These are phyloP conservation scores for Bombus sylvicola DNA, from an alignment of 1,140 invertebrate genomes.

Conservation along the genomic window DNA sequence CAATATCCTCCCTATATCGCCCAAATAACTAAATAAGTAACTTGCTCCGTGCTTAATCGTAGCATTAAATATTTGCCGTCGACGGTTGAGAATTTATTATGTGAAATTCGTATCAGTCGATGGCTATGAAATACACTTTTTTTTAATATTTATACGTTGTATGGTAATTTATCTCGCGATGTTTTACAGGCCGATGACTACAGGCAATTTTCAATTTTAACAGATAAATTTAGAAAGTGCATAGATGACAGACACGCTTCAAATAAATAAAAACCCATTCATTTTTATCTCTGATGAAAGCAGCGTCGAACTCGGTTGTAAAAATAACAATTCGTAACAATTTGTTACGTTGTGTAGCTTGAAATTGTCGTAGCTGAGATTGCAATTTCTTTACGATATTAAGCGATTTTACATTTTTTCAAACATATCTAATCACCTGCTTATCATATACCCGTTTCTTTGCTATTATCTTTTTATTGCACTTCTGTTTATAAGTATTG, in stretches of 20 bases:
- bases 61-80: neutral
- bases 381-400: too few relatives aligned
- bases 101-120: neutral
- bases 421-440: too few relatives aligned
- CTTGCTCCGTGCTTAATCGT: neutral
- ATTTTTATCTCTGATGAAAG: neutral
- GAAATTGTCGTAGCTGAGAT: too few relatives aligned
- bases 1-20: neutral
- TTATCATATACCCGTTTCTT: too few relatives aligned
- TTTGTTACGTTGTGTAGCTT: too few relatives aligned
- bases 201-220: neutral
- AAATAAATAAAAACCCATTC: neutral
- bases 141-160: neutral
- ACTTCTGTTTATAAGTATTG: too few relatives aligned
- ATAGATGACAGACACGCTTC: neutral
- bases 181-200: neutral
- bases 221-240: neutral
- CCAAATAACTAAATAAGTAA: conserved; percentile 16
- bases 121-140: neutral
- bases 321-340: too few relatives aligned
- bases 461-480: too few relatives aligned
- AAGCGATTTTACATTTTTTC: too few relatives aligned
- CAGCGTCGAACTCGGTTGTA: neutral
- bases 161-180: neutral
- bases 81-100: neutral